Evolutionary conservation across 2,888 invertebrate genomes (phyloP).

Genomic region (Calameuta pallipes): DNA sequence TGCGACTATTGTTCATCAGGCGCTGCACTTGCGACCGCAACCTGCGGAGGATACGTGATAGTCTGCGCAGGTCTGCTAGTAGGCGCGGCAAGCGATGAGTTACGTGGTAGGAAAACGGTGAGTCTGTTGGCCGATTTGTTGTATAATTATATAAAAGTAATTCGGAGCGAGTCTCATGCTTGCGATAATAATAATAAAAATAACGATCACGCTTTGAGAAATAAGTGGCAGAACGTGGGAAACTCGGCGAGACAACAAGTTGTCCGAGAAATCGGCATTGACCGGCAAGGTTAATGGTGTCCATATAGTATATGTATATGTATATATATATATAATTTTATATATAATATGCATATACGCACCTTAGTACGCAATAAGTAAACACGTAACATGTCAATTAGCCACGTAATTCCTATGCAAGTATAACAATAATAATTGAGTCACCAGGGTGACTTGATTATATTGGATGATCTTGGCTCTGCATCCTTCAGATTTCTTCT

Average conservation of each 20-base stretch:
- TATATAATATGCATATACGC: background rate
- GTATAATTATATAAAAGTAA: background rate
- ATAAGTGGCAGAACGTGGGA: conserved; percentile 50
- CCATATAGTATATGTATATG: background rate
- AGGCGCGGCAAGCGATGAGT: conserved; percentile 75
- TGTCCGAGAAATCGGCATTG: conserved; percentile 50
- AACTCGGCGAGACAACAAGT: conserved; percentile 39
- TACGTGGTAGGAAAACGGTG: conserved; percentile 71
- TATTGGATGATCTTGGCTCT: background rate
- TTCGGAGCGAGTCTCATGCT: background rate
- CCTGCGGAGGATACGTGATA: conserved; percentile 74
- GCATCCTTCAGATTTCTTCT: background rate
- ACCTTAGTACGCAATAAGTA: background rate
- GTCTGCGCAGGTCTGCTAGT: conserved; percentile 77
- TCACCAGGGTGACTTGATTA: background rate
- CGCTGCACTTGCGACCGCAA: conserved; percentile 62
- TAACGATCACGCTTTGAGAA: background rate
- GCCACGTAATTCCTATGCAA: conserved; percentile 27
- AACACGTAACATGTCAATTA: conserved; percentile 19
- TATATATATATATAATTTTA: background rate
- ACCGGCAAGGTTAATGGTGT: conserved; percentile 46
- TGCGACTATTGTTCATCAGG: conserved; percentile 38
- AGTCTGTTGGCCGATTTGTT: conserved; percentile 26
- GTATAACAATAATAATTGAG: conserved; percentile 35
- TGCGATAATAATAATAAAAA: background rate